These are phyloP conservation scores for Eristalinus sepulchralis DNA, from an alignment of 2,888 invertebrate species.

Conservation along the genomic window DNA sequence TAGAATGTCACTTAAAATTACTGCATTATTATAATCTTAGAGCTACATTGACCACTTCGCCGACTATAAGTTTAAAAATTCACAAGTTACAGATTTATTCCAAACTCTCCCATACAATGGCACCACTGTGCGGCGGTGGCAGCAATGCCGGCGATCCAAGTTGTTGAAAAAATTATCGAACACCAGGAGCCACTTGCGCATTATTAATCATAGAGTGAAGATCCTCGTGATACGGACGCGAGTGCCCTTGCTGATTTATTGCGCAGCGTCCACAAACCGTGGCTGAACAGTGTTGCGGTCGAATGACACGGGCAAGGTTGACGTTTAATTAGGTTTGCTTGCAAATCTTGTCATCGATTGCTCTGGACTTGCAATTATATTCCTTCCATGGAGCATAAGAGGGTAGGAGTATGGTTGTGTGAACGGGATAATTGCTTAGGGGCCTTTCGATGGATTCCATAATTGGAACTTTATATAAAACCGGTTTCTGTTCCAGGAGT, in stretches of 20 bases:
- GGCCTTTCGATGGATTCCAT: not conserved
- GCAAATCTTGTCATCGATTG: not conserved
- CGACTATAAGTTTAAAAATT: too few relatives aligned
- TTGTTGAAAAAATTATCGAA: constrained; percentile 51
- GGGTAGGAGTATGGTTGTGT: not conserved
- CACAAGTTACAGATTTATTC: too few relatives aligned
- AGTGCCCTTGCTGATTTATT: constrained; percentile 39
- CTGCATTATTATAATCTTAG: too few relatives aligned
- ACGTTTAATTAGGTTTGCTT: constrained; percentile 28
- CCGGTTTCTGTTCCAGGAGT: not conserved
- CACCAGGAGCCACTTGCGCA: constrained; percentile 53
- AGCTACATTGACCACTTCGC: too few relatives aligned
- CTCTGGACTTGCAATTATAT: not conserved
- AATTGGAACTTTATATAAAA: not conserved
- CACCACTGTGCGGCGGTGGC: too few relatives aligned
- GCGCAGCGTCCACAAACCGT: not conserved
- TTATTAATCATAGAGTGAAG: constrained; percentile 47
- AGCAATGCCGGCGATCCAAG: not conserved
- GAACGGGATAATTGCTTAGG: not conserved
- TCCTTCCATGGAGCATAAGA: not conserved
- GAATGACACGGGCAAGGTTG: constrained; percentile 33
- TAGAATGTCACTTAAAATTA: too few relatives aligned
- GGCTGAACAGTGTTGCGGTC: constrained; percentile 9
- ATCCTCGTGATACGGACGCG: constrained; percentile 25
- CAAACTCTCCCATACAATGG: too few relatives aligned